A percentile compares a stretch with the other conserved stretches of the same genome.
Conservation (phyloP, 2,113 vertebrate genomes). For the Piaya cayana region DNA sequence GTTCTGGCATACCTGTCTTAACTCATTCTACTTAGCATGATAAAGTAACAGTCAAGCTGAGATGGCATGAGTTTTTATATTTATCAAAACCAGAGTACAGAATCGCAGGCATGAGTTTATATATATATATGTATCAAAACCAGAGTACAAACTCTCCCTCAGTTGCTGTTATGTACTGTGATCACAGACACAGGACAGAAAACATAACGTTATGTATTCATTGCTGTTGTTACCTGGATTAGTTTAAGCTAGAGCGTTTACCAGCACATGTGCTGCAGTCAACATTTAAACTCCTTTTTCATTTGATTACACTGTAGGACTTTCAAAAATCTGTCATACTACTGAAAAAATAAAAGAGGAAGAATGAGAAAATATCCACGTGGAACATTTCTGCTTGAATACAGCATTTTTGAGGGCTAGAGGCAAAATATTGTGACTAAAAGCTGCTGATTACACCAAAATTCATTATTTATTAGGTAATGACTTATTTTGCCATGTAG, state of each 20-base stretch:
- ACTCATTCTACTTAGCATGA: neutral
- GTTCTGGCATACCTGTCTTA: neutral
- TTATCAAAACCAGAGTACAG: neutral
- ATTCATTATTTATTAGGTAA: neutral
- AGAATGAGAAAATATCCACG: neutral
- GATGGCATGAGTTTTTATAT: neutral
- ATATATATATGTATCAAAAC: neutral
- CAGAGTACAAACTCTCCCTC: neutral
- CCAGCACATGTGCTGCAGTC: rapidly evolving
- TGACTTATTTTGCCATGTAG: neutral
- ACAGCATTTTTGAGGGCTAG: neutral
- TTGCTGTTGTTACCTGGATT: neutral
- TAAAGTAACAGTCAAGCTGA: neutral
- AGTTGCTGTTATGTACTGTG: neutral
- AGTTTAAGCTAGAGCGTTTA: neutral
- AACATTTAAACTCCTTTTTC: neutral
- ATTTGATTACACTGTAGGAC: neutral
- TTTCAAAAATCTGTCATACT: neutral
- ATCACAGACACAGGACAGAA: neutral
- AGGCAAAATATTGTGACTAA: neutral
- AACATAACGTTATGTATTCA: neutral
- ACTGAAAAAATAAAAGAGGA: neutral
- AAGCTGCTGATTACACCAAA: neutral
- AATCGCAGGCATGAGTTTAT: neutral
- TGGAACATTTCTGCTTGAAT: neutral